Base-by-base conservation (phyloP, 2,888 invertebrate species). In the Venusia cambrica region DNA sequence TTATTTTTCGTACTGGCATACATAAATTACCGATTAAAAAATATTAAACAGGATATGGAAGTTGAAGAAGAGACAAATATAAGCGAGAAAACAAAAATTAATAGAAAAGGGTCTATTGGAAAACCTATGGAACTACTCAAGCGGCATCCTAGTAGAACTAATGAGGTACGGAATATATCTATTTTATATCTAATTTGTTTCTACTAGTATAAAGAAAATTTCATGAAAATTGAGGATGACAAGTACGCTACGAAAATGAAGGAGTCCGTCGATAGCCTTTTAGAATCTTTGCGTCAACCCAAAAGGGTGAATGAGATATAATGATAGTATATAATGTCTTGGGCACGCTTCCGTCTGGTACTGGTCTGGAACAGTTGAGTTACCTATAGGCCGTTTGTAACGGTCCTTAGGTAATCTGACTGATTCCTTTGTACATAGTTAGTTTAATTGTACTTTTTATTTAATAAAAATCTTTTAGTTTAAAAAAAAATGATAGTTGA, bases 71-170 rank as follows among this genome's bases (percentile, higher is more conserved):
- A 65, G 41, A 48, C 47, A 6, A 60, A 64, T 27, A 39, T 33
- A 11, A 43, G 25, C 22, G 54, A 67, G 44, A 55, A 56, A 9
- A 55, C 51, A 6, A 57, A 68, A 46, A 46, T 45, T 2, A 69
- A 67, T 48, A 56, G 59, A 35, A 65, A 57, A 45, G 24, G 48
- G 2, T 49, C 62, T 13, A 33, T 49, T 8, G 57, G 62, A 30
- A 59, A 57, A 34, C 57, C 62, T 8, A 49, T 48, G 22, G 69
- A 67, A 40, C 51, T 58, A 12, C 60, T 65, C 38, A 59, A 60
- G 54, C 56, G 62, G 16, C 55, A 57, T 30, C 49, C 60, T 20
- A 69, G 56, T 45, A 62, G 57, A 51, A 51, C 53, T 17, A 53
- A 60, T 30, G 62, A 69, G 66, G 67, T 69, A 66, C n/a, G n/a